phyloP scores from a whole-genome alignment of 2,888 invertebrate genomes.

The Acholoe squamosa region DNA sequence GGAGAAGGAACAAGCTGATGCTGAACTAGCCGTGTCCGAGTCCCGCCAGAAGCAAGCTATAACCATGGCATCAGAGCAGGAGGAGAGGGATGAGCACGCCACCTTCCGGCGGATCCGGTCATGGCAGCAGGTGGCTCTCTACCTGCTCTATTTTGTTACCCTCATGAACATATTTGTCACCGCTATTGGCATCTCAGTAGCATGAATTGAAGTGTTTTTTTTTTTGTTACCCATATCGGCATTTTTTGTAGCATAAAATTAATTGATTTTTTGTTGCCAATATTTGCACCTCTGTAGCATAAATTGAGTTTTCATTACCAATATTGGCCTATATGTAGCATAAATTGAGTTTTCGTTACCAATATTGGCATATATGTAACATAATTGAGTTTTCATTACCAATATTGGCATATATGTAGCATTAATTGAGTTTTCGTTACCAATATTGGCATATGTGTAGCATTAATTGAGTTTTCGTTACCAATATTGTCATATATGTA shows the following conservation, averaged over 20 bases:
- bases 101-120: slow-evolving; percentile 52
- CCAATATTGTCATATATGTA: no score
- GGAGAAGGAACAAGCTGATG: slow-evolving; percentile 65
- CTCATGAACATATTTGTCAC: slow-evolving; percentile 64
- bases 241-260: no score
- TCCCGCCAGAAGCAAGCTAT: slow-evolving; percentile 62
- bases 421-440: no score
- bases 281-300: no score
- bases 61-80: slow-evolving; percentile 39
- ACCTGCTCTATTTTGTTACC: slow-evolving; percentile 63
- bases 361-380: not conserved
- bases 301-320: no score
- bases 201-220: no score
- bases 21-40: slow-evolving; percentile 61
- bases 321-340: not conserved
- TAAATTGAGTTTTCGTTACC: not conserved
- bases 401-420: no score
- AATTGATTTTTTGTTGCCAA: no score
- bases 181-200: slow-evolving; percentile 61
- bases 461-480: no score
- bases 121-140: slow-evolving; percentile 64
- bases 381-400: no score
- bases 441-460: no score
- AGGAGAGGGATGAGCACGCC: slow-evolving; percentile 62
- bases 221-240: no score